Percentiles rank a stretch among this genome's conserved stretches.
Conservation (phyloP, 2,113 vertebrate species). For the Tapirus terrestris region DNA sequence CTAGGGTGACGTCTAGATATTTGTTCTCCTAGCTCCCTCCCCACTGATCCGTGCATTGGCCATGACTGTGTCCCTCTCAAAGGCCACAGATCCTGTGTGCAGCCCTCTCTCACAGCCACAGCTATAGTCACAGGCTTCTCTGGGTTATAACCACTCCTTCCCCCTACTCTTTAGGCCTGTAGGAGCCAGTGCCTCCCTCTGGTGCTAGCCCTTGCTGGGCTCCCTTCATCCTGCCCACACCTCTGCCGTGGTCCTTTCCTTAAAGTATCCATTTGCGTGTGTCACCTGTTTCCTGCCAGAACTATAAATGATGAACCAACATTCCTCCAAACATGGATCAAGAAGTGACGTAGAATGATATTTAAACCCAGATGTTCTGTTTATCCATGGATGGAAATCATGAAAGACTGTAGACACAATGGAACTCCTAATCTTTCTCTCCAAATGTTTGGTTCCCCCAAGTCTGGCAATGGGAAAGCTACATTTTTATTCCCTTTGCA, state of each 20-base stretch:
- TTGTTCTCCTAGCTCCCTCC: background rate
- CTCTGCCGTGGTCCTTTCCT: background rate
- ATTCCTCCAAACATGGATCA: background rate
- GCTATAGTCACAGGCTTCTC: background rate
- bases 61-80: background rate
- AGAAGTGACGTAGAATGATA: background rate
- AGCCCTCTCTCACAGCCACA: background rate
- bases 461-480: conserved; percentile 28
- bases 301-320: background rate
- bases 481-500: conserved; percentile 19
- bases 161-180: background rate
- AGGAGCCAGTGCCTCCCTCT: background rate
- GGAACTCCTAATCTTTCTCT: background rate
- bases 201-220: background rate
- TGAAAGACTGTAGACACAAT: background rate
- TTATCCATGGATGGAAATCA: background rate
- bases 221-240: background rate
- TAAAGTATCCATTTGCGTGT: background rate
- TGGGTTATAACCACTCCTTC: background rate
- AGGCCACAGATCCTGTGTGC: background rate
- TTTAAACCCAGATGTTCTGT: background rate
- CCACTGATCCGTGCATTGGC: background rate
- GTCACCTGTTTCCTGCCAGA: background rate
- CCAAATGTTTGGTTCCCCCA: background rate
- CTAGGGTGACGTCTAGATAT: background rate